Conservation (phyloP, 1,140 invertebrate species). For the Spodoptera frugiperda region DNA sequence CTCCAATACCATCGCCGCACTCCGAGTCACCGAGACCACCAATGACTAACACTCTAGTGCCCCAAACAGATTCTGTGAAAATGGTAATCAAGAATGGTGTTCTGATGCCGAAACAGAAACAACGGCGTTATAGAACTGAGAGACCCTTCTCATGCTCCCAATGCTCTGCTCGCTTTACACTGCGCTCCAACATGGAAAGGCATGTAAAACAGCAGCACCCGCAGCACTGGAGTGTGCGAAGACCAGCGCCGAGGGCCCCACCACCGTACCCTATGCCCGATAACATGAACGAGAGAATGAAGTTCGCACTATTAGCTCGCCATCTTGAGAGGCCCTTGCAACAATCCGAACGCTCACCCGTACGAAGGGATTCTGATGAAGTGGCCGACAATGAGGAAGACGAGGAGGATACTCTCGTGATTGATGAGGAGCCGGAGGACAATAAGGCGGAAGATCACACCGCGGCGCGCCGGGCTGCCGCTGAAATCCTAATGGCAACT, state of each 20-base stretch:
- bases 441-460: constrained; percentile 77
- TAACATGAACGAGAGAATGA: constrained; percentile 90
- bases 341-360: constrained; percentile 74
- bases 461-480: constrained; percentile 85
- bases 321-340: constrained; percentile 89
- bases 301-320: constrained; percentile 92
- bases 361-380: constrained; percentile 86
- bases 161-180: constrained; percentile 95
- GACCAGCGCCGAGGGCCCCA: constrained; percentile 85
- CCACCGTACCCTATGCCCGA: constrained; percentile 76
- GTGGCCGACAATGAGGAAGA: constrained; percentile 89
- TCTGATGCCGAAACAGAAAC: constrained; percentile 96
- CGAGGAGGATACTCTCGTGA: constrained; percentile 88
- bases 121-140: constrained; percentile 95
- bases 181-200: constrained; percentile 96
- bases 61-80: constrained; percentile 90
- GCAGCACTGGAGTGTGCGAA: constrained; percentile 93
- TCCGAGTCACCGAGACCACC: constrained; percentile 75
- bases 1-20: constrained; percentile 70
- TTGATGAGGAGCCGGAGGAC: constrained; percentile 88
- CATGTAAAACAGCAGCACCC: constrained; percentile 98
- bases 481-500: constrained; percentile 85
- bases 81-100: constrained; percentile 96
- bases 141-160: constrained; percentile 95
- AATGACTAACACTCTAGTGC: constrained; percentile 66